A percentile compares a stretch with the other conserved stretches of the same genome.
phyloP scores from a whole-genome alignment of 2,797 vertebrate species.

The Anomalospiza imberbis region DNA sequence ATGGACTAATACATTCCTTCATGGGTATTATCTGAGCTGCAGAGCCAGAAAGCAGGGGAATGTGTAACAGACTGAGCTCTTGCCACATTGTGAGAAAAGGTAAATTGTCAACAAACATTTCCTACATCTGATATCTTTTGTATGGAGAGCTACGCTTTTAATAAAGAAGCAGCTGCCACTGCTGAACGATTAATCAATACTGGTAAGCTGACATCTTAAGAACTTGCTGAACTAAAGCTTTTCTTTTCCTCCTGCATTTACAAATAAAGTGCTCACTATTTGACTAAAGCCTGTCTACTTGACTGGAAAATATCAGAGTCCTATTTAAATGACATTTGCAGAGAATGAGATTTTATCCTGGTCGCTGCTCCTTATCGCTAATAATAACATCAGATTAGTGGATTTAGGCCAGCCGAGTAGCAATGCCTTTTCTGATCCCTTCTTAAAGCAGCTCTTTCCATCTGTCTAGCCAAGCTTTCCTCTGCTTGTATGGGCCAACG shows the following conservation, averaged over 20 bases:
- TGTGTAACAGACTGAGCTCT: not conserved
- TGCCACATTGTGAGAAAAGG: constrained; percentile 42
- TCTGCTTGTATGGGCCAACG: constrained; percentile 63
- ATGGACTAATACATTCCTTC: constrained; percentile 18
- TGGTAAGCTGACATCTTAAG: constrained; percentile 73
- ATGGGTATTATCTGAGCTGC: not conserved
- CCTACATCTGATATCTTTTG: constrained; percentile 66
- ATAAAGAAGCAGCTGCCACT: constrained; percentile 74
- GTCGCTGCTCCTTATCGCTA: constrained; percentile 76
- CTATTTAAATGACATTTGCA: constrained; percentile 81
- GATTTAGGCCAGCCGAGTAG: constrained; percentile 75
- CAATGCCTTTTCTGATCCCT: constrained; percentile 73
- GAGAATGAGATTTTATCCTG: constrained; percentile 78
- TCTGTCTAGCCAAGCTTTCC: constrained; percentile 74
- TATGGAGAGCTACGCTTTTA: constrained; percentile 65
- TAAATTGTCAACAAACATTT: constrained; percentile 71
- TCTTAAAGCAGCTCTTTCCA: constrained; percentile 77
- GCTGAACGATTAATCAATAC: constrained; percentile 76
- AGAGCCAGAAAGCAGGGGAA: not conserved
- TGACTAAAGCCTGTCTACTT: constrained; percentile 76
- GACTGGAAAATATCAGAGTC: constrained; percentile 73
- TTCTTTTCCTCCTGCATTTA: constrained; percentile 71
- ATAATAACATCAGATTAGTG: constrained; percentile 83
- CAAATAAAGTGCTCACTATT: constrained; percentile 78
- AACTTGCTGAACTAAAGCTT: constrained; percentile 72